Base-by-base conservation (phyloP, 2,113 vertebrate genomes). In the Ardeotis arabs region DNA sequence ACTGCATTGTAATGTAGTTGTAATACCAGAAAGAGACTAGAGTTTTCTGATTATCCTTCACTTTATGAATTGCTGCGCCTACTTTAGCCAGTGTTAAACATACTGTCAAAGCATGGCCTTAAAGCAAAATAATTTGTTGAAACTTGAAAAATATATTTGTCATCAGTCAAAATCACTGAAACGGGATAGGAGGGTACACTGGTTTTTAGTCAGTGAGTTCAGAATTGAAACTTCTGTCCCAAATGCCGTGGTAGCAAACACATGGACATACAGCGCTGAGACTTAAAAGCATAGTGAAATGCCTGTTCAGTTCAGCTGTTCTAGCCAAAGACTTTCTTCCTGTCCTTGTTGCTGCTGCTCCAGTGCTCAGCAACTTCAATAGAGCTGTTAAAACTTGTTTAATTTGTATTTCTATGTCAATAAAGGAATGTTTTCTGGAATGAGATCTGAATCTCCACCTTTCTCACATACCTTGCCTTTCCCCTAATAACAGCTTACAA, bases 181-280 rank as follows among this genome's bases (percentile, higher is more conserved):
- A 25, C 12, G 5, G 25, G 35, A 69, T 37, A 52, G 37, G 19
- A 74, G 6, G 10, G 21, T 70, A n/a, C 21, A 12, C 4, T 18
- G 3, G 8, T 69, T 66, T 74, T 19, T 41, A 60, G 35, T 17
- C 50, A 62, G 35, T 25, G 59, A 75, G 31, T 58, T 49, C 7
- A 28, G 33, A 55, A 27, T 0, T 31, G 52, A 70, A 74, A 39
- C 28, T 60, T 67, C 27, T 13, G 3, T 63, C 69, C 87, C 37
- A 64, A 59, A 69, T 0, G 1, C n/a, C 21, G 2, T 9, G 25
- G 52, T 7, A 28, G 52, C 29, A 81, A 87, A 33, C 39, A 53
- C 2, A 1, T 21, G 28, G 58, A n/a, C 3, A 4, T 9, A 22
- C 1, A 73, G 52, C 4, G 1, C 10, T 12, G 25, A 14, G n/a